Conservation (phyloP, 2,113 vertebrate genomes). For the Salvelinus alpinus region DNA sequence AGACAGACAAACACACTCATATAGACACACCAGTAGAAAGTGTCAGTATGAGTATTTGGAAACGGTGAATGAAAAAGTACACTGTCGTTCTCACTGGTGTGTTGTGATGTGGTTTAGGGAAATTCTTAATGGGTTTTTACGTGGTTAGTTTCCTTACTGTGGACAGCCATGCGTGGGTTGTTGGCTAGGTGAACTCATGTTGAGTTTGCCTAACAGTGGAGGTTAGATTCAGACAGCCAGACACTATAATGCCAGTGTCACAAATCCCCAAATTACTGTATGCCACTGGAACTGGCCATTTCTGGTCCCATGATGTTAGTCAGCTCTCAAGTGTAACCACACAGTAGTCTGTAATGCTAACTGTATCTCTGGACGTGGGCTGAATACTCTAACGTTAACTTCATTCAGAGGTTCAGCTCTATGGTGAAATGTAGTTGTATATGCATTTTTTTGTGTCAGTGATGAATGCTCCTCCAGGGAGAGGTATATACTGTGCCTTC, state of each 20-base stretch:
- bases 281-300: slow-evolving; percentile 70
- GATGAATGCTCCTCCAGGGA: slow-evolving; percentile 67
- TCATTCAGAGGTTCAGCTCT: slow-evolving; percentile 56
- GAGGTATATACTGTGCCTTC: slow-evolving; percentile 7
- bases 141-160: slow-evolving; percentile 63
- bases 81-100: slow-evolving; percentile 39
- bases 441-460: slow-evolving; percentile 54
- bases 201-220: slow-evolving; percentile 55
- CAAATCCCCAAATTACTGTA: slow-evolving; percentile 67
- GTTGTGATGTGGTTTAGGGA: slow-evolving; percentile 67
- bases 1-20: not conserved
- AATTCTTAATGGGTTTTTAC: slow-evolving; percentile 60
- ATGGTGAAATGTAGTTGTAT: slow-evolving; percentile 61
- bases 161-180: slow-evolving; percentile 52
- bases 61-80: slow-evolving; percentile 55
- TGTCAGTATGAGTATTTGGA: slow-evolving; percentile 39
- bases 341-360: slow-evolving; percentile 52
- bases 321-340: slow-evolving; percentile 7
- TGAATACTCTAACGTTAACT: slow-evolving; percentile 52
- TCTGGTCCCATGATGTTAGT: slow-evolving; percentile 47
- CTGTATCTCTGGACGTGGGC: slow-evolving; percentile 20
- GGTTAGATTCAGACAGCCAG: slow-evolving; percentile 71
- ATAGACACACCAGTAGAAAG: not conserved
- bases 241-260: slow-evolving; percentile 71
- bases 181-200: slow-evolving; percentile 68